A percentile compares a stretch with the other conserved stretches of the same genome.
Evolutionary conservation across 2,888 invertebrate genomes (phyloP).

Genomic region (Pyralis farinalis): DNA sequence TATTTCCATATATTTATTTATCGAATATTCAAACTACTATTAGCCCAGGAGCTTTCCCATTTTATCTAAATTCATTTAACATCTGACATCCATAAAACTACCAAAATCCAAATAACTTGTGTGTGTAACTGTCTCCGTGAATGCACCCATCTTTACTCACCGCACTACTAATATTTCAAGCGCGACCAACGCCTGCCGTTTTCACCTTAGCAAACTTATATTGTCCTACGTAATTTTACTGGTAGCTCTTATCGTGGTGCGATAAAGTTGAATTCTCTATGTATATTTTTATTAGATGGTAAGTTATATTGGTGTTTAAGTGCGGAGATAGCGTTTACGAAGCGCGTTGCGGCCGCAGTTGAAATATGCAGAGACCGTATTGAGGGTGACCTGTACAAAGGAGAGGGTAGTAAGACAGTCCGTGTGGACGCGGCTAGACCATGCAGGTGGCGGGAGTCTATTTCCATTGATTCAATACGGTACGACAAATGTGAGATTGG

Average conservation of each 20-base stretch:
- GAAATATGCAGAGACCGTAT: slow-evolving; percentile 77
- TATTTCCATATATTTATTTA: too few species aligned
- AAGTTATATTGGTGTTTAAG: slow-evolving; percentile 37
- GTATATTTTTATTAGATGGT: slow-evolving; percentile 11
- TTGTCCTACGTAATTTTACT: not conserved
- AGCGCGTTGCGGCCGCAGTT: slow-evolving; percentile 66
- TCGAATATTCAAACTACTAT: too few species aligned
- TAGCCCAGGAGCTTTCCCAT: not conserved
- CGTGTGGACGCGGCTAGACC: slow-evolving; percentile 53
- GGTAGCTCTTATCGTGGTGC: slow-evolving; percentile 13
- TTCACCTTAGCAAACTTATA: slow-evolving; percentile 46
- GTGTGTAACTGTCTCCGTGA: slow-evolving; percentile 52
- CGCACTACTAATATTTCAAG: slow-evolving; percentile 75
- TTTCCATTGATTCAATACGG: not conserved
- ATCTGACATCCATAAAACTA: slow-evolving; percentile 49
- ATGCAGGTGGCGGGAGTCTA: slow-evolving; percentile 33
- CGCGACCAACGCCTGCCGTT: slow-evolving; percentile 60
- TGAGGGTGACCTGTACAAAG: slow-evolving; percentile 67
- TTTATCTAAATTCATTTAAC: not conserved
- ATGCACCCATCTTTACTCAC: slow-evolving; percentile 62
- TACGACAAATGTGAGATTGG: not conserved
- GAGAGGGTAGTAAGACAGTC: slow-evolving; percentile 63
- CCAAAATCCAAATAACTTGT: slow-evolving; percentile 67
- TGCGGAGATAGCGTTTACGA: slow-evolving; percentile 70
- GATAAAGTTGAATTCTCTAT: slow-evolving; percentile 20